Percentiles rank a stretch among this genome's conserved stretches.
Conservation (phyloP, 2,888 invertebrate species). For the Alviniconcha strummeri region DNA sequence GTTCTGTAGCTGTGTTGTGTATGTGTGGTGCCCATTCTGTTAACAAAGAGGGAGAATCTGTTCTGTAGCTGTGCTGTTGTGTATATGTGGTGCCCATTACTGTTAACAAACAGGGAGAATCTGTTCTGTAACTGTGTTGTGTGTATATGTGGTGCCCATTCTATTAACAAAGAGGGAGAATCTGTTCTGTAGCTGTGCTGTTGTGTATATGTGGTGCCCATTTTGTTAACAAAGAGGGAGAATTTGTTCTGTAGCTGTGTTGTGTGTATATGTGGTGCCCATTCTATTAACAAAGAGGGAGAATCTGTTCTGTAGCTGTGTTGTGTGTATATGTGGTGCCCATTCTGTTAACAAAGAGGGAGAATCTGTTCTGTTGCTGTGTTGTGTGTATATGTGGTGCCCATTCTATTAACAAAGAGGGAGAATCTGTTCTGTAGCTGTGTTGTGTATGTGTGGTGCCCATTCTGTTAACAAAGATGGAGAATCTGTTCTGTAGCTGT, state of each 20-base stretch:
- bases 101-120: no score
- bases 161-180: not conserved
- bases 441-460: not conserved
- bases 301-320: not conserved
- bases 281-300: not conserved
- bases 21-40: no score
- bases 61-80: no score
- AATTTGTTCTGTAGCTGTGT: no score
- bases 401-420: not conserved
- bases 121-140: no score
- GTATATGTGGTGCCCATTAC: no score
- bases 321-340: not conserved
- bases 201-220: not conserved
- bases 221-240: not conserved
- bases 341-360: not conserved
- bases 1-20: no score
- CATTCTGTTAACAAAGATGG: not conserved
- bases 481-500: not conserved
- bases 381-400: no score
- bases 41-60: no score
- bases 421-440: not conserved
- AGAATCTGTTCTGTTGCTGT: no score
- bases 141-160: no score
- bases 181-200: not conserved
- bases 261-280: no score